Evolutionary conservation across 2,113 vertebrate genomes (phyloP).

Genomic region (Petroica traversi): DNA sequence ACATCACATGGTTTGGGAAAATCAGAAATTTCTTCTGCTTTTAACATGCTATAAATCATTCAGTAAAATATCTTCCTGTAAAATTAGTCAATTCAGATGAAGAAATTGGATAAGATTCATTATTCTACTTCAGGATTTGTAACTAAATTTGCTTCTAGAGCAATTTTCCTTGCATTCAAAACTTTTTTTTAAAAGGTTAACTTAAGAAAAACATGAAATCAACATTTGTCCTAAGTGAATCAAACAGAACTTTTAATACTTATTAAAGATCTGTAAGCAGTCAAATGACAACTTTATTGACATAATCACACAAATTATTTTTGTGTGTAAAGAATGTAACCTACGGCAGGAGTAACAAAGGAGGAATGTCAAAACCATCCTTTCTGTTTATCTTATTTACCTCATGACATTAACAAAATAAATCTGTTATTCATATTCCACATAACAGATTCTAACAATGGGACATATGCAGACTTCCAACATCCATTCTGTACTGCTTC

Average conservation of each 20-base stretch:
- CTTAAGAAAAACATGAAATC: background rate
- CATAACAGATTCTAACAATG: background rate
- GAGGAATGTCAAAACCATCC: background rate
- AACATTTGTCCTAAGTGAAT: background rate
- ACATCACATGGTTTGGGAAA: background rate
- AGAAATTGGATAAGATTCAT: background rate
- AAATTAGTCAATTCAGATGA: background rate
- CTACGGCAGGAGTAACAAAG: background rate
- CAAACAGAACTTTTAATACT: background rate
- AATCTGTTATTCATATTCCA: constrained; percentile 57
- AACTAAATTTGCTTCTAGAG: background rate
- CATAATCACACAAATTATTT: background rate
- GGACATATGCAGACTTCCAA: constrained; percentile 9
- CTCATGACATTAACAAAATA: constrained; percentile 17
- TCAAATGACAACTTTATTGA: background rate
- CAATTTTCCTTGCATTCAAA: background rate
- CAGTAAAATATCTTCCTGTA: background rate
- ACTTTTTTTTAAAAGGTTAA: background rate
- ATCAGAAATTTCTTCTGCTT: background rate
- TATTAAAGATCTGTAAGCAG: background rate
- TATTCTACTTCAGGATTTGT: background rate
- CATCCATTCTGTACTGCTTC: background rate
- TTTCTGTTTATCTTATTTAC: constrained; percentile 40
- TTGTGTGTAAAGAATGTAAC: background rate
- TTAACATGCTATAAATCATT: background rate